These are phyloP conservation scores for Lordiphosa mommai DNA, from an alignment of 1,140 invertebrate genomes.

Conservation along the genomic window DNA sequence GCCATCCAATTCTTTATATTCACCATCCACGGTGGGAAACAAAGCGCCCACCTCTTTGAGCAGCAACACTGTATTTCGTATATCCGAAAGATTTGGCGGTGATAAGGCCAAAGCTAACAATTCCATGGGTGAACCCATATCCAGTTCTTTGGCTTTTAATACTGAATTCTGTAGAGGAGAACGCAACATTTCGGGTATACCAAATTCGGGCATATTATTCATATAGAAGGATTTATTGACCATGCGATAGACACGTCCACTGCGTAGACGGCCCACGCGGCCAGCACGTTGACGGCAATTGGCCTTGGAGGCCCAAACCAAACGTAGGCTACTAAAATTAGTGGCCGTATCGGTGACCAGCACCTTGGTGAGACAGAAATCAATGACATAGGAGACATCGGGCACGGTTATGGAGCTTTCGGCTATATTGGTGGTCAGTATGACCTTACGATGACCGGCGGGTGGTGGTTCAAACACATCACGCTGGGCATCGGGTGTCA, in stretches of 20 bases:
- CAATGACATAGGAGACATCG: constrained; percentile 96
- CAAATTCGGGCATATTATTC: constrained; percentile 80
- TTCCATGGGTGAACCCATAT: constrained; percentile 91
- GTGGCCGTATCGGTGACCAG: constrained; percentile 86
- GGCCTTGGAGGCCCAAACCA: constrained; percentile 93
- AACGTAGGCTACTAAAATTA: constrained; percentile 89
- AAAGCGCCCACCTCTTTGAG: constrained; percentile 93
- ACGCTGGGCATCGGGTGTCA: constrained; percentile 54
- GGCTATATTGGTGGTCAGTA: constrained; percentile 97
- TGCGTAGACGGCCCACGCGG: constrained; percentile 91
- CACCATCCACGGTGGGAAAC: constrained; percentile 81
- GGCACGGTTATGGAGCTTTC: constrained; percentile 98
- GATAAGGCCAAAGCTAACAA: constrained; percentile 92
- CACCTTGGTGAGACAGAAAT: constrained; percentile 96
- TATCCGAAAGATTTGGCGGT: constrained; percentile 91
- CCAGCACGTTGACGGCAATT: constrained; percentile 95
- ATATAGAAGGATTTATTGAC: constrained; percentile 88
- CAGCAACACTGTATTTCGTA: constrained; percentile 88
- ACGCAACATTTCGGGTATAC: constrained; percentile 88
- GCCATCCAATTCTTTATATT: constrained; percentile 87
- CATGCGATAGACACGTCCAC: constrained; percentile 93
- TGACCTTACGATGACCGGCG: constrained; percentile 87
- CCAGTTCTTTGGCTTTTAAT: constrained; percentile 90
- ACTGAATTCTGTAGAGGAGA: constrained; percentile 91
- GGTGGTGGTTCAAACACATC: constrained; percentile 79